phyloP scores from a whole-genome alignment of 1,140 invertebrate genomes.

The Psilanteris sp. region DNA sequence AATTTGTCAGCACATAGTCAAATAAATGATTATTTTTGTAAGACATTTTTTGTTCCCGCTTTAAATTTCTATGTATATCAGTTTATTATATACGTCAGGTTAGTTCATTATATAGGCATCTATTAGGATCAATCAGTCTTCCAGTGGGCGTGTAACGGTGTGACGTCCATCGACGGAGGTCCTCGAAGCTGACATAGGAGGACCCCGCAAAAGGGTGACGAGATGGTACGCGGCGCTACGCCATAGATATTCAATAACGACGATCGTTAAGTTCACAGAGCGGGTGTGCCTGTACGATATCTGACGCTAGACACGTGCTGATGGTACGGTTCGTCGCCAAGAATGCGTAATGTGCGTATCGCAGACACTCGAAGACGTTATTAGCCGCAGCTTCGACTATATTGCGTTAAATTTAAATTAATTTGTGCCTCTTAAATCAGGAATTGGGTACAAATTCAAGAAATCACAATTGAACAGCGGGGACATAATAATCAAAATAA shows the following conservation, averaged over 20 bases:
- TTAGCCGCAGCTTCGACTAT: constrained; percentile 27
- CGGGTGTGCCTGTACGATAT: constrained; percentile 71
- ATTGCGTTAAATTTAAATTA: constrained; percentile 8
- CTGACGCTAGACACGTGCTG: constrained; percentile 78
- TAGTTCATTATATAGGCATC: constrained; percentile 70
- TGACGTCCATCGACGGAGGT: constrained; percentile 71
- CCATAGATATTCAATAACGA: constrained; percentile 77
- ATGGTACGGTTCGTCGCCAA: constrained; percentile 64
- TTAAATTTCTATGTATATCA: constrained; percentile 20
- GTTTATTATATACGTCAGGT: constrained; percentile 54
- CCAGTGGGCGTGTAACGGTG: constrained; percentile 69
- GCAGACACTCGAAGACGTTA: constrained; percentile 45
- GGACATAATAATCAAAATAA: no score
- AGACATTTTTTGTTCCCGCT: not conserved
- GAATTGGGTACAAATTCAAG: no score
- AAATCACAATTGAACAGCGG: no score
- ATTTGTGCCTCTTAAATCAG: constrained; percentile 2
- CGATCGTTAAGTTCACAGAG: constrained; percentile 73
- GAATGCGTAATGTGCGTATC: constrained; percentile 64
- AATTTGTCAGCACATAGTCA: constrained; percentile 28
- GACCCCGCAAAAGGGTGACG: constrained; percentile 61
- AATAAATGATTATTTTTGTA: constrained; percentile 16
- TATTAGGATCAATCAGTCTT: constrained; percentile 76
- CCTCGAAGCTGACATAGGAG: constrained; percentile 71
- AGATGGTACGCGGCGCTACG: constrained; percentile 61